Evolutionary conservation across 2,888 invertebrate genomes (phyloP), one percentile per base, ranked within the genome.

Genomic region (Rambutsinella grinnellia): DNA sequence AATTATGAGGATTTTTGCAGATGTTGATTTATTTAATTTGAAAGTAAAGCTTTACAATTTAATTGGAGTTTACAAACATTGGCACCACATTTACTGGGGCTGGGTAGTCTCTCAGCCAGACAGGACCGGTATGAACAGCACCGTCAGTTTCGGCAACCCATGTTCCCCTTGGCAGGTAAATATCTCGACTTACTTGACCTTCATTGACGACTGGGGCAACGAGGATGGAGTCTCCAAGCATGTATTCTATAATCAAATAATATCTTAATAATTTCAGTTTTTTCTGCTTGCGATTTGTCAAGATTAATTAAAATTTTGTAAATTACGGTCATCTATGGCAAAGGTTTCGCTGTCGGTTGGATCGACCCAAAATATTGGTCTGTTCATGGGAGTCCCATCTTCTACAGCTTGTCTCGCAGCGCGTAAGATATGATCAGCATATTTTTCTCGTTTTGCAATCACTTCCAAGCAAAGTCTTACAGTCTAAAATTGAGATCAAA

Each of bases 291-390:
- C n/a, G n/a, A n/a, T n/a, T n/a, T 58, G 6, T 36, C 5, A 58
- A 58, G 6, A 36, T 28, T 19, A 2, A 27, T 8, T 27, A n/a
- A 49, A n/a, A n/a, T 49, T 49, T 49, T 54, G 23, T 26, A 24
- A 56, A 56, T 51, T 72, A 88, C 88, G 86, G 74, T 88, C 87
- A 70, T 88, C 87, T 66, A 88, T 86, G 19, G 84, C 85, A 49
- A 87, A 87, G 0, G 94, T 92, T 21, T 88, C 88, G 26, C 85
- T 84, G 84, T 94, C 92, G 0, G 85, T 86, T 0, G 94, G 94
- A 82, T 91, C 92, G 0, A 92, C 85, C 94, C 94, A 95, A 95
- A 95, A 96, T 46, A 95, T 88, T 0, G 95, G 95, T 1, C 92
- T 89, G 87, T 94, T 93, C 13, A 94, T 90, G 0, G 94, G 94